Conservation (phyloP, 2,113 vertebrate species). For the Grallaria varia region DNA sequence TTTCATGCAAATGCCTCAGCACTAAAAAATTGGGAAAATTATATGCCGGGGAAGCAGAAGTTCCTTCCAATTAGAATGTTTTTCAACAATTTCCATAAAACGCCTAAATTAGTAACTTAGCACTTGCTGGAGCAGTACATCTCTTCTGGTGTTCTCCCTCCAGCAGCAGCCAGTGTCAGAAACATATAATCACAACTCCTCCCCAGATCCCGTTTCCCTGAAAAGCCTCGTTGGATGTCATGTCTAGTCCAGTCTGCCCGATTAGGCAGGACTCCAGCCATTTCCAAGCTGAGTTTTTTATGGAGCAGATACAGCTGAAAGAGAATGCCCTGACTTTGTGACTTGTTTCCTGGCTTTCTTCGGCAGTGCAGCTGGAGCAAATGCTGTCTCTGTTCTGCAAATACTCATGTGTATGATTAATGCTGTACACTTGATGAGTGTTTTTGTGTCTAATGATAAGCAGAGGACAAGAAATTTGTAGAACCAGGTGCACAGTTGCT, state of each 20-base stretch:
- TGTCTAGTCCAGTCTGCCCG: neutral
- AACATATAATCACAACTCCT: neutral
- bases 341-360: neutral
- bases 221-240: neutral
- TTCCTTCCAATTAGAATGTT: slow-evolving; percentile 62
- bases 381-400: neutral
- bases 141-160: slow-evolving; percentile 3
- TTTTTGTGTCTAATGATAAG: neutral
- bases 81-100: slow-evolving; percentile 53
- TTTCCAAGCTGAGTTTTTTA: neutral
- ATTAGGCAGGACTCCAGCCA: neutral
- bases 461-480: neutral
- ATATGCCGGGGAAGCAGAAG: slow-evolving; percentile 43
- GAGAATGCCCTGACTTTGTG: neutral
- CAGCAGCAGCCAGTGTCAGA: slow-evolving; percentile 17
- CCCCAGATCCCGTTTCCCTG: neutral
- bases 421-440: neutral
- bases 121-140: slow-evolving; percentile 1
- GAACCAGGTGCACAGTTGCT: neutral
- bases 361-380: neutral
- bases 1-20: slow-evolving; percentile 54
- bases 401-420: neutral
- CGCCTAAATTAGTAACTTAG: slow-evolving; percentile 39
- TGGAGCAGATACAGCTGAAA: neutral
- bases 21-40: slow-evolving; percentile 36